Conservation (phyloP, 2,113 vertebrate genomes). For the Steatornis caripensis region DNA sequence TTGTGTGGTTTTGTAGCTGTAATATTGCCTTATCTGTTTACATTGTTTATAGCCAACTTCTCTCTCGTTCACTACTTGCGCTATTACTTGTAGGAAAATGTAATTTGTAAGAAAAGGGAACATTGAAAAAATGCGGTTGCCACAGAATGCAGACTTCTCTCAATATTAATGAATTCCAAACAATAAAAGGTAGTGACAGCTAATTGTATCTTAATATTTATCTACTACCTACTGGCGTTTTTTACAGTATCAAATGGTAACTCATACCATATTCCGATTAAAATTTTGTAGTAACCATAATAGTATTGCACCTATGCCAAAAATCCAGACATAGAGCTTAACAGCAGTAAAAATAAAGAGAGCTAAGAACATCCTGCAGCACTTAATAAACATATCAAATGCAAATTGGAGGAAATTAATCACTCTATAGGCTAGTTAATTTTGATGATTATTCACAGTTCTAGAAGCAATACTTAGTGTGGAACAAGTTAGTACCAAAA, state of each 20-base stretch:
- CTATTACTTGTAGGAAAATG: not conserved
- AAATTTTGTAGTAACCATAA: constrained; percentile 32
- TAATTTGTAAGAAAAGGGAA: not conserved
- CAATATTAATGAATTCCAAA: not conserved
- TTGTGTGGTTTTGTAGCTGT: not conserved
- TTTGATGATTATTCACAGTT: constrained; percentile 42
- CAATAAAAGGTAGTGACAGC: not conserved
- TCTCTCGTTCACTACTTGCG: not conserved
- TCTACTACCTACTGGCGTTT: constrained; percentile 27
- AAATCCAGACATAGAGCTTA: constrained; percentile 1
- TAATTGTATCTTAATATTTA: constrained; percentile 27
- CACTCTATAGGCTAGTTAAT: constrained; percentile 39
- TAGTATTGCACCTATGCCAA: constrained; percentile 33
- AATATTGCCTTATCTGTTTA: not conserved
- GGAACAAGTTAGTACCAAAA: constrained; percentile 11
- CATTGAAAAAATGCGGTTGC: not conserved
- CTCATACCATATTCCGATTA: constrained; percentile 8
- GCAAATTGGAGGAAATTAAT: constrained; percentile 60
- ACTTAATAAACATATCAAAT: constrained; percentile 51
- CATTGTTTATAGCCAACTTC: not conserved
- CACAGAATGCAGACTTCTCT: not conserved
- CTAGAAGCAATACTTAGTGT: not conserved
- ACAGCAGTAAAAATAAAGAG: constrained; percentile 1
- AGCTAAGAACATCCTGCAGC: constrained; percentile 40
- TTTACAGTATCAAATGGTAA: constrained; percentile 29